A percentile compares a stretch with the other conserved stretches of the same genome.
These are phyloP conservation scores for Morpho achilles DNA, from an alignment of 2,888 invertebrate species.

Conservation along the genomic window DNA sequence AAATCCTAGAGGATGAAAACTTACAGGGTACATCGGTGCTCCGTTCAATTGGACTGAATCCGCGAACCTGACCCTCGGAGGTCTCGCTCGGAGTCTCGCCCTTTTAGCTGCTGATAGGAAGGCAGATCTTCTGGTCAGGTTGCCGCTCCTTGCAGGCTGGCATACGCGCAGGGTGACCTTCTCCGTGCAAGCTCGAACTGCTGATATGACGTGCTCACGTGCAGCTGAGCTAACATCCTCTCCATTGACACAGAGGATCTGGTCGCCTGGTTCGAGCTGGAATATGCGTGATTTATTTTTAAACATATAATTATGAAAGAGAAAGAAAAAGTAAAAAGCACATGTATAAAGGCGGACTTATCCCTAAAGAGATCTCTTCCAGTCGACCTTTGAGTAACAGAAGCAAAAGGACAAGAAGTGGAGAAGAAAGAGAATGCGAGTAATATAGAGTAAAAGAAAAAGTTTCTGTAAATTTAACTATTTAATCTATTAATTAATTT, in stretches of 20 bases:
- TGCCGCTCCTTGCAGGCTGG: conserved; percentile 84
- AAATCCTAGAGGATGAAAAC: conserved; percentile 28
- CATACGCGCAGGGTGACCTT: conserved; percentile 89
- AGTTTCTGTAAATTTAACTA: no score
- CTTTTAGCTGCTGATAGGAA: conserved; percentile 92
- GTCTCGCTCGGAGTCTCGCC: conserved; percentile 88
- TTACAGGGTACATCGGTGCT: conserved; percentile 88
- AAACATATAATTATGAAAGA: no score
- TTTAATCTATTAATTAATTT: no score
- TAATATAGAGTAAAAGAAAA: no score
- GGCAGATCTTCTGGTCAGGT: conserved; percentile 86
- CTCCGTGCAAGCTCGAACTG: conserved; percentile 89
- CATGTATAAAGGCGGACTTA: no score
- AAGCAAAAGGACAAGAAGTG: no score
- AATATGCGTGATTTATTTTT: conserved; percentile 28
- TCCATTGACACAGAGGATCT: conserved; percentile 93
- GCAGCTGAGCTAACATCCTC: conserved; percentile 93
- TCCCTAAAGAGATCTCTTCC: not conserved
- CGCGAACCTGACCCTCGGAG: conserved; percentile 92
- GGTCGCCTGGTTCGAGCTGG: conserved; percentile 92
- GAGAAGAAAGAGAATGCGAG: no score
- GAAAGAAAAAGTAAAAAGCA: no score
- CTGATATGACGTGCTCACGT: conserved; percentile 92
- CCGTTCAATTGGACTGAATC: conserved; percentile 93
- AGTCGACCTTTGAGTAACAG: not conserved